Evolutionary conservation across 2,888 invertebrate genomes (phyloP).

Genomic region (Callimorpha dominula): DNA sequence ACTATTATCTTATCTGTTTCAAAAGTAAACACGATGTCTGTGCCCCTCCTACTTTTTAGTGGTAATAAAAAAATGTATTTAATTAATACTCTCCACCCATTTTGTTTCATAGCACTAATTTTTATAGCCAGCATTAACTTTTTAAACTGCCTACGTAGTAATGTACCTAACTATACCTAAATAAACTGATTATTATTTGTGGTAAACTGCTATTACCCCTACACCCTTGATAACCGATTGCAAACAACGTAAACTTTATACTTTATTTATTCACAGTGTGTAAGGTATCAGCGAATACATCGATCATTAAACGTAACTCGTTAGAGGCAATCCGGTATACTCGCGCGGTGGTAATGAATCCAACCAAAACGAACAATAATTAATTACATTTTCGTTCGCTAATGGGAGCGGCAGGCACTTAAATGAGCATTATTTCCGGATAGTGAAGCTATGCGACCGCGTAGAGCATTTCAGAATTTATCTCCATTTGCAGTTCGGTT

Average conservation of each 20-base stretch:
- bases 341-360: constrained; percentile 64
- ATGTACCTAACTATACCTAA: constrained; percentile 18
- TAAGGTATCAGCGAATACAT: constrained; percentile 32
- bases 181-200: constrained; percentile 34
- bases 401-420: constrained; percentile 62
- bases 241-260: constrained; percentile 24
- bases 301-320: constrained; percentile 52
- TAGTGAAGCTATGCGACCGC: constrained; percentile 56
- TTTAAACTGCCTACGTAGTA: constrained; percentile 12
- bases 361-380: constrained; percentile 68
- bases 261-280: constrained; percentile 26
- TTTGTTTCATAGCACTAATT: background rate
- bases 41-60: too few relatives aligned
- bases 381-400: constrained; percentile 71
- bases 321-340: constrained; percentile 56
- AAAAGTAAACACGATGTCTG: too few relatives aligned
- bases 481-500: constrained; percentile 73
- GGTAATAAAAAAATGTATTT: too few relatives aligned
- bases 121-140: background rate
- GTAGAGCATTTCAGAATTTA: constrained; percentile 66
- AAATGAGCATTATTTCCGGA: constrained; percentile 69
- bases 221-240: constrained; percentile 16
- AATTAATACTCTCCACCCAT: too few relatives aligned
- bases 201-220: constrained; percentile 9
- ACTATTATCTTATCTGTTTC: too few relatives aligned